Evolutionary conservation across 2,113 vertebrate genomes (phyloP), one percentile per base, ranked within the genome.

Genomic region (Glaucomys volans): DNA sequence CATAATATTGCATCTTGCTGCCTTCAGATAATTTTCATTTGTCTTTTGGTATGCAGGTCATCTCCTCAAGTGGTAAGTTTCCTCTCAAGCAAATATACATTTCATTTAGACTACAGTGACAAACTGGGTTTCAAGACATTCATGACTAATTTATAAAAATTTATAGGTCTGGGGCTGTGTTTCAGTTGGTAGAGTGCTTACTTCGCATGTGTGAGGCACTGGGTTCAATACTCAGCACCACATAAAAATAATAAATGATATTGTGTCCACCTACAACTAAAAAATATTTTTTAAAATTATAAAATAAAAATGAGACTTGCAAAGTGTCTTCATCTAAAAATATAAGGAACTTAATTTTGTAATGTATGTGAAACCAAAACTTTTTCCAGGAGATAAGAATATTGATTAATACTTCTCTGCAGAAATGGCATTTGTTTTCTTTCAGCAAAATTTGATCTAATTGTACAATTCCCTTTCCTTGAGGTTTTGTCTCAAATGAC

Each of bases 401-500:
- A 93, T 74, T 40, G 47, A 87, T 92, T 66, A 92, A 86, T 67
- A 59, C 17, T 17, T 57, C 67, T 84, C 72, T 83, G 67, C 26
- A 52, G 40, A 91, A 57, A 81, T 3, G 81, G 44, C 2, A n/a
- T 9, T 85, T 64, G 42, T 81, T 91, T 89, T 40, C 62, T 91
- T 87, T 96, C 74, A 90, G n/a, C 40, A 92, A 89, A 92, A 76
- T 83, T 35, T 87, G 16, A 54, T 96, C n/a, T 87, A 59, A 83
- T 92, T 59, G 72, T 80, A 87, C 90, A 92, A 94, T 64, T 40
- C 6, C 18, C 26, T 97, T 87, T 72, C n/a, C 50, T 69, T 77
- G 9, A 94, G 24, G 17, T 75, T 82, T 97, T 96, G 54, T 79
- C 80, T 86, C 28, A 97, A 89, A 74, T 64, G n/a, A 93, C 74